Percentiles rank a stretch among this genome's conserved stretches.
phyloP scores from a whole-genome alignment of 2,797 vertebrate genomes.

The Falco cherrug region DNA sequence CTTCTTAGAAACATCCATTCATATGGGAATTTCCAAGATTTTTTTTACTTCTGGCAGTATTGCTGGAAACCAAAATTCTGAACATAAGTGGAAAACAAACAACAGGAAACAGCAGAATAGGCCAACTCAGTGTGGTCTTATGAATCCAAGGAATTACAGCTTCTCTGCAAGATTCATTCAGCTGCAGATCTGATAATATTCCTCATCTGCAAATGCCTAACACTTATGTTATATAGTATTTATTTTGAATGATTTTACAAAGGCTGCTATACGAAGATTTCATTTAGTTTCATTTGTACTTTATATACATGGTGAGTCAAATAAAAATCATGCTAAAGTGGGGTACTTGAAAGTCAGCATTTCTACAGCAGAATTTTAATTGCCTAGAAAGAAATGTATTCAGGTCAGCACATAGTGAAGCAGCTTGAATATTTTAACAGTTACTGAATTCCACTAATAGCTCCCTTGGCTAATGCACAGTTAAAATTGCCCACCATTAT shows the following conservation, averaged over 20 bases:
- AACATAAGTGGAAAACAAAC: neutral
- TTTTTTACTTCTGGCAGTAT: neutral
- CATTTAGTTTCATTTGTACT: neutral
- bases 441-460: neutral
- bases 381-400: neutral
- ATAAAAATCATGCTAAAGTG: neutral
- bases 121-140: neutral
- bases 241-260: neutral
- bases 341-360: neutral
- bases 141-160: neutral
- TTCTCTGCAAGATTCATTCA: neutral
- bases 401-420: neutral
- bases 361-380: constrained; percentile 17
- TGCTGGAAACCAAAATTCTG: neutral
- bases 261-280: neutral
- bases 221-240: neutral
- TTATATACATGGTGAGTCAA: neutral
- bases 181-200: neutral
- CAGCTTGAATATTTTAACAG: neutral
- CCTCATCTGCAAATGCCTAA: neutral
- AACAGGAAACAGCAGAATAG: neutral
- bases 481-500: neutral
- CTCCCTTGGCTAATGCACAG: neutral
- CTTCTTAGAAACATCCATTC: neutral
- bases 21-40: neutral